phyloP scores from a whole-genome alignment of 1,140 invertebrate genomes.

The Manduca sexta region DNA sequence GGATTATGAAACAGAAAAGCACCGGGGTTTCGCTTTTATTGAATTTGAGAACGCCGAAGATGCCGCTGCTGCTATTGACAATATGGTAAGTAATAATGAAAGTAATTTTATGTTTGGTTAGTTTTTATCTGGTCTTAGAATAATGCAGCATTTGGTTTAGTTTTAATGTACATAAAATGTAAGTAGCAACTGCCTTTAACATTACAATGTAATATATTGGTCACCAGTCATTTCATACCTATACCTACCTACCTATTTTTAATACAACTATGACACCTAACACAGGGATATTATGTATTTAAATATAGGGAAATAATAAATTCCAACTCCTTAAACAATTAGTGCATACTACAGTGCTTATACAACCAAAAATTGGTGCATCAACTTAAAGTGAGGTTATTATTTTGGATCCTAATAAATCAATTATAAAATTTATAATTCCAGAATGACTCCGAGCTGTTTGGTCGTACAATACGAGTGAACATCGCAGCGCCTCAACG shows the following conservation, averaged over 20 bases:
- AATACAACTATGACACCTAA: no score
- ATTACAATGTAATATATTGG: no score
- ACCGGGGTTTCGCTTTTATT: constrained; percentile 98
- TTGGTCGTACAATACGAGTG: constrained; percentile 96
- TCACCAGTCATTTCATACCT: no score
- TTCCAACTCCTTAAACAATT: no score
- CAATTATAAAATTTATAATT: constrained; percentile 25
- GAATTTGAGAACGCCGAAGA: constrained; percentile 97
- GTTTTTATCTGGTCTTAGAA: not conserved
- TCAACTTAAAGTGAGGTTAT: not conserved
- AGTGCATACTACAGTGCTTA: no score
- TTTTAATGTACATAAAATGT: no score
- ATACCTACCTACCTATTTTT: no score
- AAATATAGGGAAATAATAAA: no score
- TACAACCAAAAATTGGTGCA: not conserved
- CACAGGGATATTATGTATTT: no score
- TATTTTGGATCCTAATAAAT: not conserved
- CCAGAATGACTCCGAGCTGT: constrained; percentile 98
- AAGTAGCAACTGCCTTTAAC: no score
- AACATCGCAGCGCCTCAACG: constrained; percentile 97
- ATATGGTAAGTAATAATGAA: constrained; percentile 87
- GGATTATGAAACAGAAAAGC: constrained; percentile 98
- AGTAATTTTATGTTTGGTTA: no score
- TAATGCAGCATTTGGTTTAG: not conserved
- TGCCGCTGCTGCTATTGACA: constrained; percentile 98